phyloP scores from a whole-genome alignment of 2,113 vertebrate genomes.

The Salminus brasiliensis region DNA sequence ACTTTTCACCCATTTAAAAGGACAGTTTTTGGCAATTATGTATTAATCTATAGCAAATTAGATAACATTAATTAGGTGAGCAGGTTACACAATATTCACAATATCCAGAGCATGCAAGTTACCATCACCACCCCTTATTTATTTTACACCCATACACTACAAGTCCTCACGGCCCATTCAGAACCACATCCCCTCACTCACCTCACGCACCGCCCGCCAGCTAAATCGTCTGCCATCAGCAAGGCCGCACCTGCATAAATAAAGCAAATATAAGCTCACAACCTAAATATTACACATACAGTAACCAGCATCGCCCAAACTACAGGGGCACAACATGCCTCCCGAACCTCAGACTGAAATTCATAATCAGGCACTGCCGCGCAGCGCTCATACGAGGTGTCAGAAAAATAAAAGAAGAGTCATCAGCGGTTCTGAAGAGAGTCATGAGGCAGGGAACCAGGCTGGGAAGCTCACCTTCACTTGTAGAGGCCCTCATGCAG shows the following conservation, averaged over 20 bases:
- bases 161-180: too few relatives aligned
- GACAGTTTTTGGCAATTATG: too few relatives aligned
- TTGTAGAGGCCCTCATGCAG: neutral
- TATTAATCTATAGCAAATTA: too few relatives aligned
- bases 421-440: conserved; percentile 38
- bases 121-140: too few relatives aligned
- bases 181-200: too few relatives aligned
- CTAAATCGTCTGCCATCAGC: too few relatives aligned
- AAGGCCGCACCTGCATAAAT: neutral
- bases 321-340: neutral
- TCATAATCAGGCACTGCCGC: conserved; percentile 45
- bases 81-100: too few relatives aligned
- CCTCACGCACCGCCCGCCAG: neutral
- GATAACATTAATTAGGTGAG: too few relatives aligned
- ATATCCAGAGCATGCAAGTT: too few relatives aligned
- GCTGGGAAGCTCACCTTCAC: neutral
- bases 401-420: conserved; percentile 38
- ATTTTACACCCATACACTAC: too few relatives aligned
- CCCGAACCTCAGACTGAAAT: conserved; percentile 39
- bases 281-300: neutral
- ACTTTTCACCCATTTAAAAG: too few relatives aligned
- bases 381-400: conserved; percentile 55
- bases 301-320: neutral
- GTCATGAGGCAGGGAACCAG: neutral
- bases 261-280: neutral